phyloP scores from a whole-genome alignment of 53 echinoderm and acorn worm genomes.

The Paracentrotus lividus region DNA sequence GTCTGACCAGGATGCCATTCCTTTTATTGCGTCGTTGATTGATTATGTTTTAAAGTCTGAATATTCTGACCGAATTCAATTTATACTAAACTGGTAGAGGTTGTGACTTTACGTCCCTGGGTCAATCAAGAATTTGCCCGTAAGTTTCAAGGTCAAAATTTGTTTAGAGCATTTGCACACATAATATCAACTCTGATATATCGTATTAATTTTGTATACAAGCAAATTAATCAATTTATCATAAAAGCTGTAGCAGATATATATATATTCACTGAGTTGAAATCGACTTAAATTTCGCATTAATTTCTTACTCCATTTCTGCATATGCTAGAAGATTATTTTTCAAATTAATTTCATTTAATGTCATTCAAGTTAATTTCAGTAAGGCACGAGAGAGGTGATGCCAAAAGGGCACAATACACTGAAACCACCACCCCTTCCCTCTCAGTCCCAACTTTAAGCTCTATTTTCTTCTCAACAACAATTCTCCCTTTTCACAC shows the following conservation, averaged over 20 bases:
- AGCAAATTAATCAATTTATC: neutral
- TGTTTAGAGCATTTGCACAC: conserved; percentile 12
- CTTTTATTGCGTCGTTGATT: too few species aligned
- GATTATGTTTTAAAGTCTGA: too few species aligned
- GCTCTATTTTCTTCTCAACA: too few species aligned
- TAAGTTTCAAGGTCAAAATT: neutral
- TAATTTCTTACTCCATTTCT: neutral
- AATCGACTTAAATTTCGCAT: neutral
- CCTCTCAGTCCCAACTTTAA: too few species aligned
- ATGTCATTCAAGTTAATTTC: neutral
- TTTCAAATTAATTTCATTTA: neutral
- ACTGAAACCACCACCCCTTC: too few species aligned
- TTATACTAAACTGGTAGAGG: neutral
- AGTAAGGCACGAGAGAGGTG: conserved; percentile 30
- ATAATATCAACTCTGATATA: conserved; percentile 2
- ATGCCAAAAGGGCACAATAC: too few species aligned
- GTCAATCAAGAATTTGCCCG: neutral
- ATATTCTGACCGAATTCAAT: too few species aligned
- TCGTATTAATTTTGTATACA: neutral
- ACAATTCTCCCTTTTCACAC: too few species aligned
- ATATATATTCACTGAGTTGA: neutral
- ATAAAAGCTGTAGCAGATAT: neutral
- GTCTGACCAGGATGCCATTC: too few species aligned
- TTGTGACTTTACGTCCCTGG: neutral
- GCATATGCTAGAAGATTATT: neutral